A percentile compares a stretch with the other conserved stretches of the same genome.
Evolutionary conservation across 2,888 invertebrate genomes (phyloP).

Genomic region (Bellardia bayeri): DNA sequence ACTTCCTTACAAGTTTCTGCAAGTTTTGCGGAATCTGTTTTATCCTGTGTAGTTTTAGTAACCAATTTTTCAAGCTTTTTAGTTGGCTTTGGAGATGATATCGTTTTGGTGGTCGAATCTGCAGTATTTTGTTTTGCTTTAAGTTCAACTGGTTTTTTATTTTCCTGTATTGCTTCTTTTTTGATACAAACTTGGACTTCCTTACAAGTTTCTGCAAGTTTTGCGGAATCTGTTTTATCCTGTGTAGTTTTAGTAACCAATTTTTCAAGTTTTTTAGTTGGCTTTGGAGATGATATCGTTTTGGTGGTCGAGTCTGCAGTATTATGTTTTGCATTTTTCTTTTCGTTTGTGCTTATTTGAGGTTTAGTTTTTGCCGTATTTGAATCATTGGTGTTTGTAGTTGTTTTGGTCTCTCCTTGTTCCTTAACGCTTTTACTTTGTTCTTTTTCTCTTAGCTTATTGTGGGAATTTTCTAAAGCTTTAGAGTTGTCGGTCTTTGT

Average conservation of each 20-base stretch:
- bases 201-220: not conserved
- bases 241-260: not conserved
- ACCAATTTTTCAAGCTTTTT: not conserved
- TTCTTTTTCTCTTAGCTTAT: not conserved
- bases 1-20: not conserved
- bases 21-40: not conserved
- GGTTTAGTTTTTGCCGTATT: not conserved
- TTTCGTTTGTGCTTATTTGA: not conserved
- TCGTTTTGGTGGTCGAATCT: not conserved
- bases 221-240: not conserved
- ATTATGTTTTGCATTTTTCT: not conserved
- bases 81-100: not conserved
- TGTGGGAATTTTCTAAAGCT: not conserved
- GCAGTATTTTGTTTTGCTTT: not conserved
- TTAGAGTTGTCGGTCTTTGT: conserved; percentile 1
- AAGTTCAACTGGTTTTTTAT: not conserved
- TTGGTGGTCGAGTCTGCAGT: not conserved
- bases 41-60: not conserved
- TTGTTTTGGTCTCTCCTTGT: not conserved
- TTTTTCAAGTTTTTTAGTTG: not conserved
- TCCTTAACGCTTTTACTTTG: not conserved
- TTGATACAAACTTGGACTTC: not conserved
- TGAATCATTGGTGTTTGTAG: not conserved
- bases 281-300: conserved; percentile 19
- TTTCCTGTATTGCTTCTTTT: not conserved